phyloP scores from a whole-genome alignment of 2,888 invertebrate species.

The Aphidoletes aphidimyza region DNA sequence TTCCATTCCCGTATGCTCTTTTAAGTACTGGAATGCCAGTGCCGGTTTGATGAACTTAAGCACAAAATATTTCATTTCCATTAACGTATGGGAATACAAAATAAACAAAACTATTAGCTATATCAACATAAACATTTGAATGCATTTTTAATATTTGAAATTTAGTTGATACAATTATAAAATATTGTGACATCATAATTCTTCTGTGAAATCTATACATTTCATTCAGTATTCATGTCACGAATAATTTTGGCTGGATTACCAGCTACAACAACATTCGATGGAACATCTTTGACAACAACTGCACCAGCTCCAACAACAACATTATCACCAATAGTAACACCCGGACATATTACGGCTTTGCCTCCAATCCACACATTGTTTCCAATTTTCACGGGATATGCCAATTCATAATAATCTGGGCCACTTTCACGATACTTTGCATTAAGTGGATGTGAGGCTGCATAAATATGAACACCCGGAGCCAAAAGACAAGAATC shows the following conservation, averaged over 20 bases:
- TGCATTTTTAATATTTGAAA: too few species aligned
- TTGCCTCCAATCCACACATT: constrained; percentile 40
- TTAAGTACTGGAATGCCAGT: too few species aligned
- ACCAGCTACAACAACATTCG: constrained; percentile 23
- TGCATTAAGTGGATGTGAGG: neutral
- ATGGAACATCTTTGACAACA: constrained; percentile 8
- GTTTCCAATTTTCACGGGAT: constrained; percentile 30
- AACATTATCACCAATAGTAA: constrained; percentile 21
- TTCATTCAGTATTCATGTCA: too few species aligned
- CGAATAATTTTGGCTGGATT: constrained; percentile 36
- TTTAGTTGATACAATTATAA: neutral
- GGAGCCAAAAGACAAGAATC: constrained; percentile 34
- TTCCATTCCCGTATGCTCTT: too few species aligned
- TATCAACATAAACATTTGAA: too few species aligned
- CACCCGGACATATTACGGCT: constrained; percentile 5
- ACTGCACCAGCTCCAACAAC: constrained; percentile 2
- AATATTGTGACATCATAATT: neutral
- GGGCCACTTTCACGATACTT: neutral
- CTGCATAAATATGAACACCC: constrained; percentile 52
- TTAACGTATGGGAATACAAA: too few species aligned
- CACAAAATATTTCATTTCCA: too few species aligned
- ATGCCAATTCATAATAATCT: constrained; percentile 43
- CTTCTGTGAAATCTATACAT: neutral
- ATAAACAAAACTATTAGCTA: too few species aligned
- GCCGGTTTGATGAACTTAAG: too few species aligned